Evolutionary conservation across 2,888 invertebrate genomes (phyloP).

Genomic region (Brachynemurus nebulosus): DNA sequence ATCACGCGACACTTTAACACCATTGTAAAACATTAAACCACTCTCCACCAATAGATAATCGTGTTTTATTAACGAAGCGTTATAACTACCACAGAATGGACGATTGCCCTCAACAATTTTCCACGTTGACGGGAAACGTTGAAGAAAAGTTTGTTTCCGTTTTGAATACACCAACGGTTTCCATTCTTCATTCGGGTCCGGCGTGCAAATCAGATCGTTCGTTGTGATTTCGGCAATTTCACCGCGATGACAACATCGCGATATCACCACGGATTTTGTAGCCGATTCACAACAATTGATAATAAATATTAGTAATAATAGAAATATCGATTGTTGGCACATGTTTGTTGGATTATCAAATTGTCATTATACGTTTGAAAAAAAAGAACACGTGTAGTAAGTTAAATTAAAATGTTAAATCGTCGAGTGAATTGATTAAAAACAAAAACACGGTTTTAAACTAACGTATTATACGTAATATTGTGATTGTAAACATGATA

Average conservation of each 20-base stretch:
- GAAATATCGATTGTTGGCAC: not conserved
- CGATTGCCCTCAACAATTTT: constrained; percentile 25
- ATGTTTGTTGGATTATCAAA: not conserved
- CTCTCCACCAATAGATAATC: constrained; percentile 33
- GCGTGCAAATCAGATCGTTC: constrained; percentile 28
- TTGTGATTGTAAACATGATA: no score
- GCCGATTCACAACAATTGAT: constrained; percentile 16
- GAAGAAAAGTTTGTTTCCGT: constrained; percentile 29
- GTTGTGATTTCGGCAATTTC: constrained; percentile 33
- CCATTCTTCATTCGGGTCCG: constrained; percentile 32
- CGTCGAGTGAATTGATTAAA: no score
- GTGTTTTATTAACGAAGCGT: constrained; percentile 27
- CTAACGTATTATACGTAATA: no score
- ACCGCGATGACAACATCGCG: constrained; percentile 40
- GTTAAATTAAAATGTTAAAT: no score
- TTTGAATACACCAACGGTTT: constrained; percentile 44
- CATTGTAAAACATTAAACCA: constrained; percentile 39
- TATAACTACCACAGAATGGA: constrained; percentile 30
- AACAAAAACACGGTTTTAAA: no score
- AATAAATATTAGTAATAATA: constrained; percentile 8
- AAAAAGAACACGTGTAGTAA: not conserved
- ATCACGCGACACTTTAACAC: constrained; percentile 32
- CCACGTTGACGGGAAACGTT: constrained; percentile 38
- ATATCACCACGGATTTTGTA: constrained; percentile 27
- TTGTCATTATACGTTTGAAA: not conserved